Conservation (phyloP, 2,113 vertebrate species). For the Buteo buteo region DNA sequence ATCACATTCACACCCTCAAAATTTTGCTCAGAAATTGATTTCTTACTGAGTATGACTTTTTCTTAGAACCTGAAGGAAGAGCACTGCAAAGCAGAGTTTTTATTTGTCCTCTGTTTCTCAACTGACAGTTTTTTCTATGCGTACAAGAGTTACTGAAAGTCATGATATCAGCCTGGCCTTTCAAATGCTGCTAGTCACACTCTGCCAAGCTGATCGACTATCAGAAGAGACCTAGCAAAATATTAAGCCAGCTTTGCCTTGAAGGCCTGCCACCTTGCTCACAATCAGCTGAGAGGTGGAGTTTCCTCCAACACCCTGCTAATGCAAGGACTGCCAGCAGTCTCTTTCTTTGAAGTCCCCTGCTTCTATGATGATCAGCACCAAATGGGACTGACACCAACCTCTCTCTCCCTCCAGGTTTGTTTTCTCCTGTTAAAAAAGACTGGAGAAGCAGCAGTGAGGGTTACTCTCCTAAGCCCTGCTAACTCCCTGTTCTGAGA, state of each 20-base stretch:
- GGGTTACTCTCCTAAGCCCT: not conserved
- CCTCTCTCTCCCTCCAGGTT: not conserved
- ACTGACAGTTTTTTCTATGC: not conserved
- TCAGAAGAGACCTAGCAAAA: not conserved
- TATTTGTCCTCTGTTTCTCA: not conserved
- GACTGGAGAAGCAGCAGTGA: not conserved
- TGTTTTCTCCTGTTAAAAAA: not conserved
- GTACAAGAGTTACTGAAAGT: not conserved
- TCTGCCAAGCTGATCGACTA: not conserved
- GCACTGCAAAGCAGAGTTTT: not conserved
- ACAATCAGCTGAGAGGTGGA: not conserved
- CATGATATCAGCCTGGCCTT: not conserved
- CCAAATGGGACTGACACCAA: not conserved
- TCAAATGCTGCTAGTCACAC: not conserved
- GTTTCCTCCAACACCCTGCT: not conserved
- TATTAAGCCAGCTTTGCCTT: not conserved
- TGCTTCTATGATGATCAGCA: not conserved
- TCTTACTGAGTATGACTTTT: not conserved
- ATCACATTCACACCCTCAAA: not conserved
- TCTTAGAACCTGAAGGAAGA: not conserved
- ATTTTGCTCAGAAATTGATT: not conserved
- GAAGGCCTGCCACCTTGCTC: not conserved
- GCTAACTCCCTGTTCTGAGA: not conserved
- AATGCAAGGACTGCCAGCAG: not conserved
- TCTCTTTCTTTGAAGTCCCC: not conserved